Base-by-base conservation (phyloP, 2,888 invertebrate genomes). In the Junonia oenone region DNA sequence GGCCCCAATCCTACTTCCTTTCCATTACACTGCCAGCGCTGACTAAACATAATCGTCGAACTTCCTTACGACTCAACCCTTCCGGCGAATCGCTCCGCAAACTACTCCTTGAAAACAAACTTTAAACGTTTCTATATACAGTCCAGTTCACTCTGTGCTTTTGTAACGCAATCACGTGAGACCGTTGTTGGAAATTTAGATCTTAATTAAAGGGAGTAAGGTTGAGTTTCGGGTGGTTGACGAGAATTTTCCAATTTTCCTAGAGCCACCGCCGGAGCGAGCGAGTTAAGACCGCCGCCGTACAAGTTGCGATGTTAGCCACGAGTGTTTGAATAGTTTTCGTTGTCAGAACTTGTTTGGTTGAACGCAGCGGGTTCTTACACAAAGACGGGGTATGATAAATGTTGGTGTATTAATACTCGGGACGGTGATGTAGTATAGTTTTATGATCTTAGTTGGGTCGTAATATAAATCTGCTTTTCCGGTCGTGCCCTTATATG, bases 401-500 rank as follows among this genome's bases (percentile, higher is more conserved):
- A 87, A 90, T 88, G 83, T 80, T 75, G 75, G 78, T 80, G 79
- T 87, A 86, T 88, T 86, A 86, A 88, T 88, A 83, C 82, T 69
- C 75, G 81, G 83, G 78, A 73, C 73, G 76, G 74, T 75, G 74
- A 77, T 78, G 77, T 76, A 80, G 78, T 87, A 86, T 82, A 87
- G 87, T 89, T 89, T 90, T 89, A 90, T 88, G 87, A 88, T 90
- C 90, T 89, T 87, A 89, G 88, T 89, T 87, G 80, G 84, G 83
- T 76, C 81, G 81, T 81, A 81, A 81, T 86, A 83, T 87, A 85
- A 87, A 89, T 87, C 87, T 85, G 84, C 80, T 81, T 82, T 83
- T 81, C 83, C 83, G 81, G 75, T 65, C 74, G 69, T 31, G 73
- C 75, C 73, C 73, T 64, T 72, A 68, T 73, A 69, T 69, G 72